A percentile compares a stretch with the other conserved stretches of the same genome.
Evolutionary conservation across 2,888 invertebrate genomes (phyloP).

Genomic region (Meiosimyza decipiens): DNA sequence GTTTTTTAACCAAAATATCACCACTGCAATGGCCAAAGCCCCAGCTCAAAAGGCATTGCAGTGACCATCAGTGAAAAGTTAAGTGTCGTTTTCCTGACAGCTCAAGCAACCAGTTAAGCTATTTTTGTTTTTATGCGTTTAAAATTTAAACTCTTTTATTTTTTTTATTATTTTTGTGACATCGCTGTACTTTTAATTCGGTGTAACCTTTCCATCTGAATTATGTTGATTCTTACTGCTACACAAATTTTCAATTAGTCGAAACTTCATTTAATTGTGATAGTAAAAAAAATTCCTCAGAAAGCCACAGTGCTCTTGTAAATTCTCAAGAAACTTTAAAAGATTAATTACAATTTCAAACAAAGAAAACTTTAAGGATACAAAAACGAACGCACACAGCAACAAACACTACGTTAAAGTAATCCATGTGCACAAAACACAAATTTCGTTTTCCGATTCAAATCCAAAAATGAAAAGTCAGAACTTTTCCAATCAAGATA

Average conservation of each 20-base stretch:
- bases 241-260: conserved; percentile 13
- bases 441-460: neutral
- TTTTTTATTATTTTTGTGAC: too few relatives aligned
- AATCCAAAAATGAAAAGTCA: conserved; percentile 16
- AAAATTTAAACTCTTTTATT: too few relatives aligned
- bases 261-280: conserved; percentile 61
- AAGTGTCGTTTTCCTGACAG: too few relatives aligned
- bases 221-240: too few relatives aligned
- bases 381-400: conserved; percentile 13
- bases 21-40: too few relatives aligned
- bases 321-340: conserved; percentile 57
- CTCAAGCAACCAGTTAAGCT: too few relatives aligned
- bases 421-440: neutral
- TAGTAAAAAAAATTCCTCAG: conserved; percentile 51
- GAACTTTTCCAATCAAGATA: conserved; percentile 60
- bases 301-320: conserved; percentile 30
- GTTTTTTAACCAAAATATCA: too few relatives aligned
- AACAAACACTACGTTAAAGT: conserved; percentile 4
- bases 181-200: too few relatives aligned
- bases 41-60: too few relatives aligned
- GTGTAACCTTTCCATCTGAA: too few relatives aligned
- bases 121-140: too few relatives aligned
- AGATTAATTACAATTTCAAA: conserved; percentile 61
- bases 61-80: too few relatives aligned
- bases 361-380: conserved; percentile 61